Percentiles rank a stretch among this genome's conserved stretches.
phyloP scores from a whole-genome alignment of 1,140 invertebrate species.

The Meloidogyne floridensis region DNA sequence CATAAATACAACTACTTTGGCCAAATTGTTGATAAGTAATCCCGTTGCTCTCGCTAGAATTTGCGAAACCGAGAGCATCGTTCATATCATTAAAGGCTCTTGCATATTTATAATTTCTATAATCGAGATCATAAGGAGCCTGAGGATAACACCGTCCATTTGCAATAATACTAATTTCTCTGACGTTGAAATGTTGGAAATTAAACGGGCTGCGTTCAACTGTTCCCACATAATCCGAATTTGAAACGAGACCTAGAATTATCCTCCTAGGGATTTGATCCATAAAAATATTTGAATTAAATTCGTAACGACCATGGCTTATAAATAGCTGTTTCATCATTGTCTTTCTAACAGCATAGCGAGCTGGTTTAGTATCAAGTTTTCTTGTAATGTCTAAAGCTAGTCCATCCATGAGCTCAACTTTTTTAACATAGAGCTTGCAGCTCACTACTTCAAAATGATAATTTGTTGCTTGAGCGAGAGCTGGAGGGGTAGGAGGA shows the following conservation, averaged over 20 bases:
- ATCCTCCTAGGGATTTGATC: conserved; percentile 24
- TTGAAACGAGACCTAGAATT: conserved; percentile 11
- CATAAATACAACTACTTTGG: background rate
- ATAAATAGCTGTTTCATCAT: conserved; percentile 28
- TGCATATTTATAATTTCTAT: conserved; percentile 29
- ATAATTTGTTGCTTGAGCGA: background rate
- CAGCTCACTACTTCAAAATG: conserved; percentile 1
- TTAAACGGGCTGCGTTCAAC: conserved; percentile 22
- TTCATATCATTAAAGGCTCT: conserved; percentile 29
- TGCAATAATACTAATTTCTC: conserved; percentile 30
- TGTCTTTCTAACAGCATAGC: conserved; percentile 31
- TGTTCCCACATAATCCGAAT: conserved; percentile 14
- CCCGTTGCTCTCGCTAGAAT: conserved; percentile 25
- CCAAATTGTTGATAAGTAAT: conserved; percentile 20
- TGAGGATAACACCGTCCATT: conserved; percentile 15
- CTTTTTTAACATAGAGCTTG: conserved; percentile 14
- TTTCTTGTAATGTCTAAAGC: conserved; percentile 24
- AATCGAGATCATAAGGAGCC: conserved; percentile 28
- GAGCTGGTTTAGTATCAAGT: conserved; percentile 21
- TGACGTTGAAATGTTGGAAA: conserved; percentile 33
- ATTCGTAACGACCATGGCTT: conserved; percentile 9
- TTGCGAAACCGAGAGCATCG: conserved; percentile 28
- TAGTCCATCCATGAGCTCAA: conserved; percentile 9
- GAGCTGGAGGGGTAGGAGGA: background rate
- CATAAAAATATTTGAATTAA: conserved; percentile 31